A percentile compares a stretch with the other conserved stretches of the same genome.
Evolutionary conservation across 2,797 vertebrate genomes (phyloP).

Genomic region (Enteromius anoplus): DNA sequence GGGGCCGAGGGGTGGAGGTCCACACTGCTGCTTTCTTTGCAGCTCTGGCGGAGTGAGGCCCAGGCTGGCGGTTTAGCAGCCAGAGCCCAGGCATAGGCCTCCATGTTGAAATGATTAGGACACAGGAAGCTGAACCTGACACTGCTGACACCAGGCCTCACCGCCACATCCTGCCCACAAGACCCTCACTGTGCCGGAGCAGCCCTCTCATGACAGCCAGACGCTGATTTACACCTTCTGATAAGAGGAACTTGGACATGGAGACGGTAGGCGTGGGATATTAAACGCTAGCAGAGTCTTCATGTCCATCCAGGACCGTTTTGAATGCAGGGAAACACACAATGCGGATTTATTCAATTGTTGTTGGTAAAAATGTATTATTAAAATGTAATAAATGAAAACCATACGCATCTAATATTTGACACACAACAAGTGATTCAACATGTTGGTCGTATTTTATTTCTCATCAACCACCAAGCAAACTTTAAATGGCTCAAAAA

Average conservation of each 20-base stretch:
- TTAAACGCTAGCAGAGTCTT: background rate
- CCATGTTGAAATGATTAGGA: slow-evolving; percentile 86
- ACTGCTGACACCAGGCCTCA: slow-evolving; percentile 78
- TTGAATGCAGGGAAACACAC: background rate
- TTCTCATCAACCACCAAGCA: background rate
- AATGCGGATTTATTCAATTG: background rate
- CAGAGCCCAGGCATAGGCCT: slow-evolving; percentile 65
- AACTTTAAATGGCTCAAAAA: background rate
- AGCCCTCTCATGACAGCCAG: slow-evolving; percentile 73
- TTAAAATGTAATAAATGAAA: background rate
- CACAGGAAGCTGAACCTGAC: slow-evolving; percentile 87
- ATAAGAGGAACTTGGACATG: slow-evolving; percentile 59
- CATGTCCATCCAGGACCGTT: background rate
- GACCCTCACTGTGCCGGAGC: slow-evolving; percentile 72
- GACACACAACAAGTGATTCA: background rate
- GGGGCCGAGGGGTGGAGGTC: slow-evolving; percentile 60
- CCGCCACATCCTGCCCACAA: slow-evolving; percentile 75
- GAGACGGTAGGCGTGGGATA: slow-evolving; percentile 35
- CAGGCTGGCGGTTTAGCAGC: slow-evolving; percentile 54
- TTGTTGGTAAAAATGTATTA: background rate
- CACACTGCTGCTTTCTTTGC: slow-evolving; percentile 65
- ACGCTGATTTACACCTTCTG: slow-evolving; percentile 78
- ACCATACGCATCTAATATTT: background rate
- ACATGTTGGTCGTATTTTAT: background rate
- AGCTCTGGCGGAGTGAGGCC: slow-evolving; percentile 63